Percentiles rank a stretch among this genome's conserved stretches.
These are phyloP conservation scores for Mungos mungo DNA, from an alignment of 2,113 vertebrate species.

Conservation along the genomic window DNA sequence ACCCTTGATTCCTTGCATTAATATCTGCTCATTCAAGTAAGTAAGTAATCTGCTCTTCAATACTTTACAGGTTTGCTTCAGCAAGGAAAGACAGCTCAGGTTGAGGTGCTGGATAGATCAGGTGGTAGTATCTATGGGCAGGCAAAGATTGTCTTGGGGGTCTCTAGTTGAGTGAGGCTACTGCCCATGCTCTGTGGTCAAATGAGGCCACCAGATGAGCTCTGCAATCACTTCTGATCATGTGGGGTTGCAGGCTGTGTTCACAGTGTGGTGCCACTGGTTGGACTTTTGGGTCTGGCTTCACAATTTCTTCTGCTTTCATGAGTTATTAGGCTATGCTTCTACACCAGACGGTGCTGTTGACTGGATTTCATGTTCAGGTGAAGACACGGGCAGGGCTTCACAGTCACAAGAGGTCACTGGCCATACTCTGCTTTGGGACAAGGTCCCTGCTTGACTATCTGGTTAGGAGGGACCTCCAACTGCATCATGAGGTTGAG, in stretches of 20 bases:
- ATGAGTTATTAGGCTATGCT: neutral
- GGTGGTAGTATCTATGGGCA: neutral
- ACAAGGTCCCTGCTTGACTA: neutral
- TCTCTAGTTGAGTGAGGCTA: neutral
- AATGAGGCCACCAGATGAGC: neutral
- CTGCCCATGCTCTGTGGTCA: neutral
- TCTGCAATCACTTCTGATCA: neutral
- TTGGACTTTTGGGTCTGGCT: neutral
- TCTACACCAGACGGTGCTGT: neutral
- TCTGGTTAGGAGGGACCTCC: neutral
- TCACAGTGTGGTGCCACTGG: neutral
- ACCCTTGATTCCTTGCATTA: neutral
- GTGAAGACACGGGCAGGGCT: neutral
- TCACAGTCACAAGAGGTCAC: neutral
- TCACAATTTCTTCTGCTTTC: neutral
- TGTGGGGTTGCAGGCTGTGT: neutral
- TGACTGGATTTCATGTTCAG: neutral
- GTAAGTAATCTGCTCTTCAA: neutral
- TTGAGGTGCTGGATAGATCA: neutral
- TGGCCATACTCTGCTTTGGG: neutral
- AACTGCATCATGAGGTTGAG: neutral
- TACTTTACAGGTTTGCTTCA: neutral
- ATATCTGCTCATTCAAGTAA: neutral
- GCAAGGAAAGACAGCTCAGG: neutral
- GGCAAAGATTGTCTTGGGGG: neutral